Base-by-base conservation (phyloP, 2,113 vertebrate genomes). In the Struthio camelus region DNA sequence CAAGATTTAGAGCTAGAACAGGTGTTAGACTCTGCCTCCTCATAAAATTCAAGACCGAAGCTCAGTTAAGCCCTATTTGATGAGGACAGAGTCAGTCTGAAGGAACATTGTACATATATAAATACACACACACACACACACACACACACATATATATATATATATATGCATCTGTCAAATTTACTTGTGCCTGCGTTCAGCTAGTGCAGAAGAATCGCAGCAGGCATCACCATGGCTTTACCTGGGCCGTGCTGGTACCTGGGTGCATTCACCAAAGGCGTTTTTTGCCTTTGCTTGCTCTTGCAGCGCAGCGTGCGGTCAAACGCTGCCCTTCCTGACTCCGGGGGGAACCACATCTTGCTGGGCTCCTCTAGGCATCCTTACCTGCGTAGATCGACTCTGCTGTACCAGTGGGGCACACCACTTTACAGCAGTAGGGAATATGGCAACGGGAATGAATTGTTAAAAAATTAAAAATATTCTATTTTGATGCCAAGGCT, bases 221-320 rank as follows among this genome's bases (percentile, higher is more conserved):
- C 14, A 80, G 30, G 18, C 72, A 58, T 66, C 11, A 18, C 48
- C 23, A 34, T 1, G 13, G 25, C 23, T 58, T 61, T 24, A n/a
- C 38, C 38, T 40, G 27, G 66, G 65, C 34, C 34, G 19, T 1
- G 0, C 1, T 17, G 32, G 25, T 88, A 53, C 27, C 76, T n/a
- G 20, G n/a, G 30, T 28, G 9, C 4, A 1, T 58, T 54, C 24
- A 75, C 34, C 1, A 2, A 19, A 42, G 48, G 23, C 34, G 40
- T 61, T 66, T 65, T 40, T 56, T 77, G 38, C 8, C 66, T 36
- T 51, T 1, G 1, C 32, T 32, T 0, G 0, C 2, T 0, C 1
- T 69, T 80, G 32, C n/a, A 86, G 76, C 38, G n/a, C 64, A 8
- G 7, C 0, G 3, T 42, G 25, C 50, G 27, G 17, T 28, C 10